Evolutionary conservation across 2,113 vertebrate species (phyloP).

Genomic region (Caranx melampygus): DNA sequence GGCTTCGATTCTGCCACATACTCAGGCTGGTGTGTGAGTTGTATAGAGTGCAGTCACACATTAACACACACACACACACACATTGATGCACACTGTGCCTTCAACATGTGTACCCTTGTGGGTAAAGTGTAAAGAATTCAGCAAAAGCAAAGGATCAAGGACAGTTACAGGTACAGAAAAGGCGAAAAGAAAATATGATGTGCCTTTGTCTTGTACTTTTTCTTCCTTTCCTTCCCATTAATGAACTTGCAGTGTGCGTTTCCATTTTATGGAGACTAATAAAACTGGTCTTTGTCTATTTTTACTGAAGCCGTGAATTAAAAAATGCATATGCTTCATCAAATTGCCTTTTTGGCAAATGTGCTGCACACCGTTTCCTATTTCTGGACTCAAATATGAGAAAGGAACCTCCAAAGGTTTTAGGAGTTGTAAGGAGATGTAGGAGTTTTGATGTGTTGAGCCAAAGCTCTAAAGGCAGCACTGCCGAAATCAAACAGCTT

Average conservation of each 20-base stretch:
- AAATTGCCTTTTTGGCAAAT: conserved; percentile 35
- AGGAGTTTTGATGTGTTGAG: conserved; percentile 64
- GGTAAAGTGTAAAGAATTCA: conserved; percentile 50
- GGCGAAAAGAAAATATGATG: neutral
- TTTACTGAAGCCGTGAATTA: conserved; percentile 16
- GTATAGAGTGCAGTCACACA: conserved; percentile 29
- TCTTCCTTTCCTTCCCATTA: neutral
- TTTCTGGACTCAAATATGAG: conserved; percentile 48
- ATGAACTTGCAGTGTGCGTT: neutral
- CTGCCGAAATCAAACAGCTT: conserved; percentile 71
- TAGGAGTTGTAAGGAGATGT: conserved; percentile 51
- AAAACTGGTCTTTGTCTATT: neutral
- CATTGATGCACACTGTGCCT: conserved; percentile 41
- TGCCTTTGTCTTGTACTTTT: neutral
- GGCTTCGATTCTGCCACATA: conserved; percentile 58
- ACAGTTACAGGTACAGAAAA: conserved; percentile 35
- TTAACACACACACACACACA: conserved; percentile 12
- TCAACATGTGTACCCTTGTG: conserved; percentile 35
- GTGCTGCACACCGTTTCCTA: conserved; percentile 36
- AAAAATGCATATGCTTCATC: conserved; percentile 24
- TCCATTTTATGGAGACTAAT: neutral
- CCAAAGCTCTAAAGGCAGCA: conserved; percentile 61
- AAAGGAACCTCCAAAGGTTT: conserved; percentile 59
- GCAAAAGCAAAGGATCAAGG: conserved; percentile 19
- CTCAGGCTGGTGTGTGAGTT: conserved; percentile 57